These are phyloP conservation scores for Scophthalmus maximus DNA, from an alignment of 2,113 vertebrate species.

Conservation along the genomic window DNA sequence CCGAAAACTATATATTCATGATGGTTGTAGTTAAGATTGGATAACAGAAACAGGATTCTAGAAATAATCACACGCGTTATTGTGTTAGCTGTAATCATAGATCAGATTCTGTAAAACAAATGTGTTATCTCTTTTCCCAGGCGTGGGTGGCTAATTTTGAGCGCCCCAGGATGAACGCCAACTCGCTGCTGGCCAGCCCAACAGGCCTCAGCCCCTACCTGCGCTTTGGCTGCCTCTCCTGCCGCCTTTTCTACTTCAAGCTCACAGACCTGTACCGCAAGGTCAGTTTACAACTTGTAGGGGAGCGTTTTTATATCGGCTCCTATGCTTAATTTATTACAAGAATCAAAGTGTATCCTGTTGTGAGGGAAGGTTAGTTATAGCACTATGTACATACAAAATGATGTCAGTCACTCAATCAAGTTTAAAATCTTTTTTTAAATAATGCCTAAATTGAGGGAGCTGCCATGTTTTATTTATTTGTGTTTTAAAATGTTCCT, in stretches of 20 bases:
- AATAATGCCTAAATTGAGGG: too few relatives aligned
- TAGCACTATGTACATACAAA: too few relatives aligned
- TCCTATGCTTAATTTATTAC: too few relatives aligned
- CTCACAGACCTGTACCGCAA: conserved; percentile 85
- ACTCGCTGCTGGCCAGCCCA: conserved; percentile 83
- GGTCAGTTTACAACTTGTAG: conserved; percentile 51
- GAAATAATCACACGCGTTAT: too few relatives aligned
- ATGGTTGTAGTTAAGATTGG: background rate
- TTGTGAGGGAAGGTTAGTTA: too few relatives aligned
- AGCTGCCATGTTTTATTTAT: too few relatives aligned
- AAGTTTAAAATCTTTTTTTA: too few relatives aligned
- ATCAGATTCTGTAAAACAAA: too few relatives aligned
- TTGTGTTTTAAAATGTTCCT: too few relatives aligned
- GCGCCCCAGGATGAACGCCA: conserved; percentile 85
- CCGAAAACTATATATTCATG: background rate
- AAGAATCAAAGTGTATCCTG: too few relatives aligned
- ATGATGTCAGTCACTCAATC: too few relatives aligned
- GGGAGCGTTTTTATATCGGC: too few relatives aligned
- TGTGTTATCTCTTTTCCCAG: conserved; percentile 48
- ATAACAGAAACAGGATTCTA: background rate
- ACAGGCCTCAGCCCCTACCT: conserved; percentile 85
- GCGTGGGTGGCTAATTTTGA: conserved; percentile 86
- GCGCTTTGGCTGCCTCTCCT: conserved; percentile 84
- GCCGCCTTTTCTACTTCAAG: conserved; percentile 85
- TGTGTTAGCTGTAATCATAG: background rate